Conservation (phyloP, 2,797 vertebrate genomes). For the Hypotaenidia philippensis region DNA sequence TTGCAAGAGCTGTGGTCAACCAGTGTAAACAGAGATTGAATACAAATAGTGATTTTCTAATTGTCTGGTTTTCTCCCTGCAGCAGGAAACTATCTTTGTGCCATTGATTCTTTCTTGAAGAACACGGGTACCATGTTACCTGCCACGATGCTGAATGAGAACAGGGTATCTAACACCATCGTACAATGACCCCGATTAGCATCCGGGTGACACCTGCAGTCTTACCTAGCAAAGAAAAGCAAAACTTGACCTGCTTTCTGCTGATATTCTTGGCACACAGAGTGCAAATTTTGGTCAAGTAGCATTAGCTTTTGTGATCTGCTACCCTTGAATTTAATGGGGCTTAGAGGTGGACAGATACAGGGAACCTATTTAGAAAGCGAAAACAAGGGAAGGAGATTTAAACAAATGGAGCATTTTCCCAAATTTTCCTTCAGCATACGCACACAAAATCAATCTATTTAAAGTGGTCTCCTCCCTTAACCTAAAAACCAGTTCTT, state of each 20-base stretch:
- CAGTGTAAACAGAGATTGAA: slow-evolving; percentile 71
- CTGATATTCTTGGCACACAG: neutral
- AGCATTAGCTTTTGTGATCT: slow-evolving; percentile 4
- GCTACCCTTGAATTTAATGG: slow-evolving; percentile 18
- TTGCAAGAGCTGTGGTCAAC: slow-evolving; percentile 72
- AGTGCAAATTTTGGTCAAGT: neutral
- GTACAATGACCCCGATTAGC: slow-evolving; percentile 25
- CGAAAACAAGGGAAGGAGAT: neutral
- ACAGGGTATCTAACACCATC: neutral
- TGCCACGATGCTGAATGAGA: slow-evolving; percentile 6
- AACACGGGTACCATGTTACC: slow-evolving; percentile 26
- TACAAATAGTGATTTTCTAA: slow-evolving; percentile 71
- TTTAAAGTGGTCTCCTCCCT: neutral
- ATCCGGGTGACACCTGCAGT: neutral
- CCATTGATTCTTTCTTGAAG: slow-evolving; percentile 47
- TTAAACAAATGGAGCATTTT: neutral
- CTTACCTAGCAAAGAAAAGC: neutral
- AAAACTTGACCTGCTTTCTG: neutral
- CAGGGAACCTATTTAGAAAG: neutral
- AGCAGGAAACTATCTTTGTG: slow-evolving; percentile 42
- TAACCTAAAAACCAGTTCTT: neutral
- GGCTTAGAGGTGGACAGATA: neutral
- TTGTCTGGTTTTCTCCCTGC: slow-evolving; percentile 57
- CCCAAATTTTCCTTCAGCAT: neutral
- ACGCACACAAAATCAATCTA: neutral